These are phyloP conservation scores for Drosophila mayri DNA, from an alignment of 1,140 invertebrate genomes.

Conservation along the genomic window DNA sequence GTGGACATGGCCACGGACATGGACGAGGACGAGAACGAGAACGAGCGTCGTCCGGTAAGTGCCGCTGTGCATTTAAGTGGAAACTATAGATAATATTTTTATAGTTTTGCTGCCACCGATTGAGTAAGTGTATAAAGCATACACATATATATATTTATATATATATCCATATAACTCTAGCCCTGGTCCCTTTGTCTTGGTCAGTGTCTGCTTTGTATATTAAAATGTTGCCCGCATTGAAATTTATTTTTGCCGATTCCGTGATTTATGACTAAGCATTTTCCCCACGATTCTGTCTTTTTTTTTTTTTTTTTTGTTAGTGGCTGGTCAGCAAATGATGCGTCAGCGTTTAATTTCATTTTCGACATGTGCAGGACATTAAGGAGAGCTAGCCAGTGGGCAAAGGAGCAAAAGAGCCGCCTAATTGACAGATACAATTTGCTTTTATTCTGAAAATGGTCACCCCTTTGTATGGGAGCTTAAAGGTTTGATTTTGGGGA, in stretches of 20 bases:
- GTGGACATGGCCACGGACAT: conserved; percentile 17
- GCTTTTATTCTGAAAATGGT: conserved; percentile 15
- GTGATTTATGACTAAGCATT: conserved; percentile 75
- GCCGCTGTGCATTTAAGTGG: conserved; percentile 79
- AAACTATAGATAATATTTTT: conserved; percentile 84
- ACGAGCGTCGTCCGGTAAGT: conserved; percentile 73
- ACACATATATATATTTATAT: not conserved
- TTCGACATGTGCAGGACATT: conserved; percentile 68
- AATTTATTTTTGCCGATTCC: conserved; percentile 73
- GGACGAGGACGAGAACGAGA: not conserved
- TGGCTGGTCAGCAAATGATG: conserved; percentile 68
- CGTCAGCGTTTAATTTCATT: conserved; percentile 70
- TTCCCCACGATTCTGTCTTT: conserved; percentile 21
- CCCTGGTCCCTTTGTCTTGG: conserved; percentile 14
- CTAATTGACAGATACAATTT: conserved; percentile 57
- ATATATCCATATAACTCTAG: not conserved
- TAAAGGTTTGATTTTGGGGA: conserved; percentile 1
- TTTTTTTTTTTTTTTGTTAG: conserved; percentile 5
- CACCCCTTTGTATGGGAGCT: conserved; percentile 3
- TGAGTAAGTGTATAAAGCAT: conserved; percentile 40
- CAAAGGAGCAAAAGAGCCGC: conserved; percentile 22
- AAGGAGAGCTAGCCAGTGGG: conserved; percentile 17
- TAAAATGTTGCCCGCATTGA: conserved; percentile 72
- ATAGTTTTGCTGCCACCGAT: conserved; percentile 61
- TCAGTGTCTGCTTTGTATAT: conserved; percentile 68